Conservation (phyloP, 1,140 invertebrate genomes). For the Mamestra configurata region DNA sequence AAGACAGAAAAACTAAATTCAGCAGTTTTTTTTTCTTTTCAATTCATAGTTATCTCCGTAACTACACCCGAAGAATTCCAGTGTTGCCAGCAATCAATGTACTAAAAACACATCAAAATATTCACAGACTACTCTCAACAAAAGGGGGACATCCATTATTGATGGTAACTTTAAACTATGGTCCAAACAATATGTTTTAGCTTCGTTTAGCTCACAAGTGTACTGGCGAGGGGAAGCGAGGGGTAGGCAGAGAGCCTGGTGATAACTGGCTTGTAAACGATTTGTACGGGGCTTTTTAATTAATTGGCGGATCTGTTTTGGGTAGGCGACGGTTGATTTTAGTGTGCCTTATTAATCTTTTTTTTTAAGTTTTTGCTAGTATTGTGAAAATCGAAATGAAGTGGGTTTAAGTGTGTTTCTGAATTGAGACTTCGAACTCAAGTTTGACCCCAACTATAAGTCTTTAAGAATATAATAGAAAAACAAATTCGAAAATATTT, state of each 20-base stretch:
- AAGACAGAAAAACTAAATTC: too few species aligned
- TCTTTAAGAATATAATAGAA: too few species aligned
- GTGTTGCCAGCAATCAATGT: constrained; percentile 2
- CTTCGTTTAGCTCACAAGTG: constrained; percentile 63
- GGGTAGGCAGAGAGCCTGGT: constrained; percentile 49
- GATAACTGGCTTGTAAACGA: constrained; percentile 35
- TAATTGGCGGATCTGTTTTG: background rate
- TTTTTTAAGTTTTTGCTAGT: too few species aligned
- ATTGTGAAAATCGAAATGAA: too few species aligned
- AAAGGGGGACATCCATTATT: constrained; percentile 61
- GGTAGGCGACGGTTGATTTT: background rate
- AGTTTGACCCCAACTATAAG: too few species aligned
- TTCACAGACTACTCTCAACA: constrained; percentile 1
- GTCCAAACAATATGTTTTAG: constrained; percentile 71
- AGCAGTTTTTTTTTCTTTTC: too few species aligned
- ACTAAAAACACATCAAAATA: background rate
- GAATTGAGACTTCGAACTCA: too few species aligned
- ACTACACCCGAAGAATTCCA: too few species aligned
- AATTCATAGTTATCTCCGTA: too few species aligned
- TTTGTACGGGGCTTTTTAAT: constrained; percentile 14
- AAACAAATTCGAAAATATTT: too few species aligned
- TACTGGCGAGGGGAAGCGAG: constrained; percentile 49
- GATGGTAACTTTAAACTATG: constrained; percentile 72
- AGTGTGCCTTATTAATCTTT: background rate
- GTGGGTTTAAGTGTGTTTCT: too few species aligned